Percentiles rank a stretch among this genome's conserved stretches.
Conservation (phyloP, 2,113 vertebrate species). For the Apistogramma diplotaenia region DNA sequence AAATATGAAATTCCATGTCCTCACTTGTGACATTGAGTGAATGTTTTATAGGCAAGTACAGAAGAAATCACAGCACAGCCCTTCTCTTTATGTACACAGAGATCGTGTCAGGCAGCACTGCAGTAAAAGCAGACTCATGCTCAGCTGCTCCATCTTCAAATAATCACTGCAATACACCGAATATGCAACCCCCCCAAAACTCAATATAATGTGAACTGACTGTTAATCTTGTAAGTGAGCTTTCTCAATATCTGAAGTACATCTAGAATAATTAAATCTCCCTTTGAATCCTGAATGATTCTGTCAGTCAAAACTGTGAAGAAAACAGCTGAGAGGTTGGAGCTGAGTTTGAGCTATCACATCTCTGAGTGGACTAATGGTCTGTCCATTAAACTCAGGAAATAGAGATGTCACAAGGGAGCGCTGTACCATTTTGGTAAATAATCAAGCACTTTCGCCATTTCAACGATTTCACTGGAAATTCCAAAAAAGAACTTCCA, state of each 20-base stretch:
- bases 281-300: background rate
- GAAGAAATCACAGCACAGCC: background rate
- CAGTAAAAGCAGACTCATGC: background rate
- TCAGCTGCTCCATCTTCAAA: background rate
- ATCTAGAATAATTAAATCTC: background rate
- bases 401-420: background rate
- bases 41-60: background rate
- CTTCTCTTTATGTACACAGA: background rate
- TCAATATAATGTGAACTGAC: background rate
- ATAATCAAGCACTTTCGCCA: background rate
- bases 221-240: background rate
- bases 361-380: slow-evolving; percentile 35
- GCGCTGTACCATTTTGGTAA: background rate
- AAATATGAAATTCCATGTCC: background rate
- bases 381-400: slow-evolving; percentile 39
- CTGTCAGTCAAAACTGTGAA: background rate
- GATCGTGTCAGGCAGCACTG: background rate
- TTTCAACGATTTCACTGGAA: background rate
- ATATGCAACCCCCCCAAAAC: background rate
- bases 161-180: background rate
- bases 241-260: background rate
- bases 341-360: background rate
- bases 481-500: background rate
- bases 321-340: background rate
- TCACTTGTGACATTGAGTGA: background rate